Conservation (phyloP, 1,140 invertebrate genomes). For the Octopus sinensis region DNA sequence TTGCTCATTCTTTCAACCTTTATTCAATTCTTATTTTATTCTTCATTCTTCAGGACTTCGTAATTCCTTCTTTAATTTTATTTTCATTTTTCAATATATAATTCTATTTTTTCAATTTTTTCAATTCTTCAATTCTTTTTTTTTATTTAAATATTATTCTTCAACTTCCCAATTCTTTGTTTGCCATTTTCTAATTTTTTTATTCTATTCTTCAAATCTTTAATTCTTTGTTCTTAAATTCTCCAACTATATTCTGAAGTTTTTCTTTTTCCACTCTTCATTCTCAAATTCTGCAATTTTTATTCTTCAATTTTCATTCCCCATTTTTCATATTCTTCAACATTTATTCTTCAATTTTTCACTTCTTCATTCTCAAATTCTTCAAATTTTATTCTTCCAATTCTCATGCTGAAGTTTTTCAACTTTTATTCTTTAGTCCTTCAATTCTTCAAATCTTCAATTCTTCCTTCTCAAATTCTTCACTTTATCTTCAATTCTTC, state of each 20-base stretch:
- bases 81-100: too few species aligned
- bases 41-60: too few species aligned
- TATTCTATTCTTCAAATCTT: background rate
- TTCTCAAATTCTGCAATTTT: slow-evolving; percentile 5
- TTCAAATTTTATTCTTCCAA: background rate
- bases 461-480: background rate
- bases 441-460: background rate
- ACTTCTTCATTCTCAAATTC: background rate
- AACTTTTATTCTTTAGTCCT: background rate
- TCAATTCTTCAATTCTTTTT: too few species aligned
- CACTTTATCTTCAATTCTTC: background rate
- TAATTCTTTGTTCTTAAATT: slow-evolving; percentile 13
- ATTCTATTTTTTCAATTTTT: too few species aligned
- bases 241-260: background rate
- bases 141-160: background rate
- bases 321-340: background rate
- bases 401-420: background rate
- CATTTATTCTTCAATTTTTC: background rate
- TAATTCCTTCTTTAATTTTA: too few species aligned
- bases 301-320: background rate
- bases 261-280: slow-evolving; percentile 16
- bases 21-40: too few species aligned
- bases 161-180: background rate
- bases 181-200: slow-evolving; percentile 1
- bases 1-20: too few species aligned